phyloP scores from a whole-genome alignment of 2,797 vertebrate species.

The Catamblyrhynchus diadema region DNA sequence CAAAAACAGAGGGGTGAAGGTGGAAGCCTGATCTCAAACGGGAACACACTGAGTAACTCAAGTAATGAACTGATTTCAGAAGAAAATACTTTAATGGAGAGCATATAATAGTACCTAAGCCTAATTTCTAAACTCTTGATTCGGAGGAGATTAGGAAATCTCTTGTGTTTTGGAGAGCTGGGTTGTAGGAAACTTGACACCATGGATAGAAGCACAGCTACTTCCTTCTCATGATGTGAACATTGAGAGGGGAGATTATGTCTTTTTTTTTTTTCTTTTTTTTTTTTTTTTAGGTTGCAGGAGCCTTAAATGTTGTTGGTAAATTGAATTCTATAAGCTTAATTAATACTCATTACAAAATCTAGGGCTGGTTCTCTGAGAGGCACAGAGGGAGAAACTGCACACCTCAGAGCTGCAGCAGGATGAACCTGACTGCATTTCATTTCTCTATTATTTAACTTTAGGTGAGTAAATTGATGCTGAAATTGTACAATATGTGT shows the following conservation, averaged over 20 bases:
- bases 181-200: neutral
- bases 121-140: neutral
- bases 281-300: neutral
- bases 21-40: neutral
- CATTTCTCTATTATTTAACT: neutral
- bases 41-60: neutral
- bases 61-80: neutral
- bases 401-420: neutral
- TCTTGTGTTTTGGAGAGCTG: neutral
- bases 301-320: neutral
- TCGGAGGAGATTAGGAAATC: neutral
- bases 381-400: neutral
- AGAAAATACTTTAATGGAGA: neutral
- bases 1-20: neutral
- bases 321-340: neutral
- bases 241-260: neutral
- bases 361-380: neutral
- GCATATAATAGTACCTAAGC: fast-evolving
- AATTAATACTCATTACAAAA: neutral
- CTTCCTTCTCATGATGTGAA: neutral
- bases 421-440: neutral
- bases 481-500: neutral
- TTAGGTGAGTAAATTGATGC: neutral
- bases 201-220: neutral
- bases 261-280: neutral